These are phyloP conservation scores for Charanyca ferruginea DNA, from an alignment of 2,888 invertebrate genomes.

Conservation along the genomic window DNA sequence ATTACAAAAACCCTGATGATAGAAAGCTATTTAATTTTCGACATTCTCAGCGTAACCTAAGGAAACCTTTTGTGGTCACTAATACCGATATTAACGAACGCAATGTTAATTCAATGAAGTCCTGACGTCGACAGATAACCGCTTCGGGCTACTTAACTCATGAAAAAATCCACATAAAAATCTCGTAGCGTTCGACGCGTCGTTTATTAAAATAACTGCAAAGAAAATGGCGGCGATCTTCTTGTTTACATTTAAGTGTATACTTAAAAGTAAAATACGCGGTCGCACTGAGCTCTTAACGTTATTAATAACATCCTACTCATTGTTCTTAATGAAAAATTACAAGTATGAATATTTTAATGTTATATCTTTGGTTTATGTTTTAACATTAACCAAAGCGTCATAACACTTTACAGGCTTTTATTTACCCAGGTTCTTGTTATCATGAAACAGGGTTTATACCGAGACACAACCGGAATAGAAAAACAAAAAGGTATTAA, in stretches of 20 bases:
- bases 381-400: not conserved
- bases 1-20: not conserved
- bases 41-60: constrained; percentile 28
- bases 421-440: not conserved
- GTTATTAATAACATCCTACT: constrained; percentile 73
- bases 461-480: not conserved
- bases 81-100: constrained; percentile 43
- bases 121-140: constrained; percentile 29
- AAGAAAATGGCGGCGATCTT: constrained; percentile 73
- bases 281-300: constrained; percentile 70
- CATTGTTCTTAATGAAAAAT: constrained; percentile 71
- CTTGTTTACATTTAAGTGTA: constrained; percentile 84
- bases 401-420: not conserved
- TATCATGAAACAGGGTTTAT: too few species aligned
- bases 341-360: constrained; percentile 45
- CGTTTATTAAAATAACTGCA: constrained; percentile 80
- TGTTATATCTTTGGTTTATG: constrained; percentile 27
- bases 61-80: constrained; percentile 32
- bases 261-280: constrained; percentile 82
- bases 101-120: constrained; percentile 28
- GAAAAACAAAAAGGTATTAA: not conserved
- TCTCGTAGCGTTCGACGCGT: constrained; percentile 61
- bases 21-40: constrained; percentile 41
- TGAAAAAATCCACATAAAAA: constrained; percentile 65
- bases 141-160: constrained; percentile 38